Base-by-base conservation (phyloP, 2,113 vertebrate species). In the Notarius quadriscutis region DNA sequence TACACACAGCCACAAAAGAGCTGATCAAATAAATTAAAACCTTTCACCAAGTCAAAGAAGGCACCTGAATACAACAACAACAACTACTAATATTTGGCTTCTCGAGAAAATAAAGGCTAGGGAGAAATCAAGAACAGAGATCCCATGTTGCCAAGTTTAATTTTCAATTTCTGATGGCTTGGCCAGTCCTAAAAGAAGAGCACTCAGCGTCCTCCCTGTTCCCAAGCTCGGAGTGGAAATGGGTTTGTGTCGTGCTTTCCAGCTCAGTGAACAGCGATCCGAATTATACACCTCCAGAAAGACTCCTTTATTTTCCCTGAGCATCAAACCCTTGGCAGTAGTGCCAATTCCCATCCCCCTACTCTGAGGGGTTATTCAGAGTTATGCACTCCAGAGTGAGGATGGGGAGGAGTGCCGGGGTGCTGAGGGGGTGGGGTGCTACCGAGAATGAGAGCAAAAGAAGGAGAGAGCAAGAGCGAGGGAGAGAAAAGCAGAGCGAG, bases 201-300 rank as follows among this genome's bases (percentile, higher is more conserved):
- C 53, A 81, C 71, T 82, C 74, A 81, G 67, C 72, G 83, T 86
- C 65, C 53, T 85, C 53, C 57, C 74, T 81, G 65, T 58, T 83
- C 79, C 53, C 80, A 41, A 89, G 83, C 85, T 90, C 87, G 72
- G 71, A 86, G 86, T 78, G 88, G 87, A 89, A 90, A 88, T 88
- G 83, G 84, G 90, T 85, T 88, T 87, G 87, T 85, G 86, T 72
- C 72, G 84, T 90, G 87, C 87, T 88, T 88, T 85, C 84, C 86
- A 89, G 89, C 71, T 88, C 87, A 88, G 79, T 91, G 91, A 91
- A 86, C 88, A 87, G 86, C 83, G 86, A 88, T 90, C 86, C 53
- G 71, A 91, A 91, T 91, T 88, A 92, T 83, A 87, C 89, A 91
- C 83, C 86, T 87, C 88, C 62, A 81, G 88, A 91, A 92, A 81